Conservation (phyloP, 2,797 vertebrate genomes). For the Diplodus puntazzo region DNA sequence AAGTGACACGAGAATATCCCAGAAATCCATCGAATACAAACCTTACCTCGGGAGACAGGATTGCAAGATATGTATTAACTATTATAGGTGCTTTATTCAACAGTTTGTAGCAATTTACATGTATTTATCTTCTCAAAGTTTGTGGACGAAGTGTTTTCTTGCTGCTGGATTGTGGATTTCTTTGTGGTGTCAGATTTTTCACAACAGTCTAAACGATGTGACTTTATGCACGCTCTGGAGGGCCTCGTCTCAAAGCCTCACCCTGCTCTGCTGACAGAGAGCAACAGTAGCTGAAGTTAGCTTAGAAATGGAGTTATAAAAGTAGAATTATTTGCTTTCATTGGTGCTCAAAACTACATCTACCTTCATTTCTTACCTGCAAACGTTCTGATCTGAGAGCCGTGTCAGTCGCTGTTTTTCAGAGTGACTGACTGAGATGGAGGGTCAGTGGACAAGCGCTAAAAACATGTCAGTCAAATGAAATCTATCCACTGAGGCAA, state of each 20-base stretch:
- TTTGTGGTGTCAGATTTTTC: too few species aligned
- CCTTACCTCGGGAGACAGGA: background rate
- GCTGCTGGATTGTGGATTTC: too few species aligned
- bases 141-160: too few species aligned
- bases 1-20: constrained; percentile 13
- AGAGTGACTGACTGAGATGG: background rate
- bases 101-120: too few species aligned
- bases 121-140: too few species aligned
- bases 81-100: too few species aligned
- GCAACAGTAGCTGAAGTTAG: too few species aligned
- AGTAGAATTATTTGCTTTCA: background rate
- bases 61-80: background rate
- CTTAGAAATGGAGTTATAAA: background rate
- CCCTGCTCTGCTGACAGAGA: too few species aligned
- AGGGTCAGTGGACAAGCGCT: background rate
- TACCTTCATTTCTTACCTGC: background rate
- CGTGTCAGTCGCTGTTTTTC: background rate
- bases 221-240: too few species aligned
- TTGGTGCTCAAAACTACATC: background rate
- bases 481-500: constrained; percentile 8
- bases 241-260: too few species aligned
- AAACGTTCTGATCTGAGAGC: background rate
- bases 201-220: too few species aligned
- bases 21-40: constrained; percentile 8
- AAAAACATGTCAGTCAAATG: constrained; percentile 13